Evolutionary conservation across 2,113 vertebrate species (phyloP).

Genomic region (Gracilinanus agilis): DNA sequence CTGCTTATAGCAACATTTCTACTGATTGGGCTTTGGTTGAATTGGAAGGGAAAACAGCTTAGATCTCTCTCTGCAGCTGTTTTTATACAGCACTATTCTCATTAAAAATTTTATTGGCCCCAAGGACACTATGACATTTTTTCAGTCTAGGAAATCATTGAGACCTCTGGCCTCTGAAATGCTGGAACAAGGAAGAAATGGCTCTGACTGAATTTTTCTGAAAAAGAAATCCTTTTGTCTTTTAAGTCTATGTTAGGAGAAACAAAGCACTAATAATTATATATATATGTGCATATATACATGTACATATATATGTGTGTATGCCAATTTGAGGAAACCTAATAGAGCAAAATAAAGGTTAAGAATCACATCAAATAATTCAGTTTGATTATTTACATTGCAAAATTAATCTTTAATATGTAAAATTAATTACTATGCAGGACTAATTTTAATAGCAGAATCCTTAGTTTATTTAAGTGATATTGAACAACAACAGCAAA

Average conservation of each 20-base stretch:
- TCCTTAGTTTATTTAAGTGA: not conserved
- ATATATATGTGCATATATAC: no score
- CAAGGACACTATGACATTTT: constrained; percentile 2
- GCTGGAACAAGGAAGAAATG: not conserved
- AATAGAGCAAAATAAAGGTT: not conserved
- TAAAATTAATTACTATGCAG: not conserved
- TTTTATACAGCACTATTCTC: not conserved
- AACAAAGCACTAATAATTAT: not conserved
- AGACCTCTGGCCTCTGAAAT: not conserved
- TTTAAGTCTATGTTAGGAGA: not conserved
- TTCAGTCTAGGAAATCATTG: not conserved
- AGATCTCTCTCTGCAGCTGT: not conserved
- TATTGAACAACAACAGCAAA: not conserved
- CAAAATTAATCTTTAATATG: not conserved
- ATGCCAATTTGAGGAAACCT: not conserved
- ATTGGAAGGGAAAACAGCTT: not conserved
- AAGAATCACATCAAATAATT: not conserved
- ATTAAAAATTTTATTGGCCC: not conserved
- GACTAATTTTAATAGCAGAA: not conserved
- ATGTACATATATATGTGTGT: no score
- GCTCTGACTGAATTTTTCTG: not conserved
- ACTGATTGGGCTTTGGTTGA: not conserved
- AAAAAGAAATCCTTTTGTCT: not conserved
- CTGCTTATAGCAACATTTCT: not conserved
- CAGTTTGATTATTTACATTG: not conserved